phyloP scores from a whole-genome alignment of 2,797 vertebrate species.

The Neosalanx taihuensis region DNA sequence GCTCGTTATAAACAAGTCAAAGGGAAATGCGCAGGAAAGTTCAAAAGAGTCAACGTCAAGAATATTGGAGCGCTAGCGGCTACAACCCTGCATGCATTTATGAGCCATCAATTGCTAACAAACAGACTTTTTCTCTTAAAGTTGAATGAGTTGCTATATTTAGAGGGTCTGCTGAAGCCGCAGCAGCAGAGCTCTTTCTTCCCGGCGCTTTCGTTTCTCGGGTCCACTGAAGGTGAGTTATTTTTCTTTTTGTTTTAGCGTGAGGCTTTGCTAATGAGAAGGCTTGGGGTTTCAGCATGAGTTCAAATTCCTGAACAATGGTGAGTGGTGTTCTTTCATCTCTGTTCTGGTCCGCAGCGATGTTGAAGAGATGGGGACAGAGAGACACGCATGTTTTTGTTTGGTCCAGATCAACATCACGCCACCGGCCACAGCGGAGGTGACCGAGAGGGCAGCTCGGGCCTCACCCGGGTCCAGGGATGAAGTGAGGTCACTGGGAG shows the following conservation, averaged over 20 bases:
- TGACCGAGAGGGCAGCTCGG: neutral
- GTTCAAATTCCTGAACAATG: constrained; percentile 23
- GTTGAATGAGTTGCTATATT: constrained; percentile 27
- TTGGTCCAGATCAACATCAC: constrained; percentile 4
- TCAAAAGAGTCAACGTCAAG: constrained; percentile 23
- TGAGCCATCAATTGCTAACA: constrained; percentile 35
- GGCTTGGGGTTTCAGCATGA: neutral
- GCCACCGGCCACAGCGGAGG: neutral
- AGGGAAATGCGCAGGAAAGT: constrained; percentile 7
- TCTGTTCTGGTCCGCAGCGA: constrained; percentile 3
- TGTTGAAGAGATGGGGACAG: neutral
- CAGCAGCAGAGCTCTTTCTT: constrained; percentile 29
- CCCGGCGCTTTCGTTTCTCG: constrained; percentile 23
- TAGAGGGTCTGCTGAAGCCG: constrained; percentile 29
- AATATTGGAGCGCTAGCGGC: constrained; percentile 1
- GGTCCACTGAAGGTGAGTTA: constrained; percentile 35
- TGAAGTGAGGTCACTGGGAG: neutral
- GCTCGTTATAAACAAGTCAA: neutral
- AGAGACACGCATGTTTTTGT: constrained; percentile 30
- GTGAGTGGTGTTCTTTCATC: neutral
- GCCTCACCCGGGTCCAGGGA: neutral
- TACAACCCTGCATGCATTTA: constrained; percentile 20
- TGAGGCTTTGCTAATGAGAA: constrained; percentile 24
- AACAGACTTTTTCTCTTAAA: constrained; percentile 36
- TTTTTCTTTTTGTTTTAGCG: constrained; percentile 32